Conservation (phyloP, 2,888 invertebrate species). For the Alsophila aescularia region DNA sequence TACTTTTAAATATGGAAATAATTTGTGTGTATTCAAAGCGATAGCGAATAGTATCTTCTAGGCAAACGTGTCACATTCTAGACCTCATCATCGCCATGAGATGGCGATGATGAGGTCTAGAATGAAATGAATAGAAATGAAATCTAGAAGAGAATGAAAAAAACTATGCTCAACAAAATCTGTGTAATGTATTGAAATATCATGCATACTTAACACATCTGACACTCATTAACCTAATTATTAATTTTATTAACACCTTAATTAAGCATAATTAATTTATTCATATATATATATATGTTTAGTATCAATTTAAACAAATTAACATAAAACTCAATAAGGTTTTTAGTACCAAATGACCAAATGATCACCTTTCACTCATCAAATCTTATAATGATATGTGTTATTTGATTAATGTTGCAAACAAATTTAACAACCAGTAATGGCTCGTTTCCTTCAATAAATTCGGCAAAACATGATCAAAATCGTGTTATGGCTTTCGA, state of each 20-base stretch:
- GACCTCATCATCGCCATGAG: too few species aligned
- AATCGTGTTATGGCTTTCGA: constrained; percentile 22
- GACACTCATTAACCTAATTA: not conserved
- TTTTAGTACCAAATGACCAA: constrained; percentile 1
- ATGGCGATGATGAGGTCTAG: too few species aligned
- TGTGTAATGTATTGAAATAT: not conserved
- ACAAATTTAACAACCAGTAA: constrained; percentile 17
- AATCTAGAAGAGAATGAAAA: too few species aligned
- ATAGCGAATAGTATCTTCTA: too few species aligned
- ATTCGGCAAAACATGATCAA: constrained; percentile 21
- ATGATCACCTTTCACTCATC: constrained; percentile 24
- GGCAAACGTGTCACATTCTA: too few species aligned
- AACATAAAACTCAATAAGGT: constrained; percentile 2
- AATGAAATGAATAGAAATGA: too few species aligned
- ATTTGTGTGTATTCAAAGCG: too few species aligned
- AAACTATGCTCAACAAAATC: too few species aligned
- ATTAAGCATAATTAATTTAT: not conserved
- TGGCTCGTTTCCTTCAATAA: constrained; percentile 25
- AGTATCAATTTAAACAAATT: constrained; percentile 7
- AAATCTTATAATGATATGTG: constrained; percentile 3
- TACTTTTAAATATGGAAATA: too few species aligned
- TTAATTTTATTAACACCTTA: not conserved
- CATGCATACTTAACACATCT: not conserved
- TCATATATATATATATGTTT: not conserved
- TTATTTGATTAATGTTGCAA: not conserved